These are phyloP conservation scores for Ciona savignyi DNA, from an alignment of 23 tunicate species.

Conservation along the genomic window DNA sequence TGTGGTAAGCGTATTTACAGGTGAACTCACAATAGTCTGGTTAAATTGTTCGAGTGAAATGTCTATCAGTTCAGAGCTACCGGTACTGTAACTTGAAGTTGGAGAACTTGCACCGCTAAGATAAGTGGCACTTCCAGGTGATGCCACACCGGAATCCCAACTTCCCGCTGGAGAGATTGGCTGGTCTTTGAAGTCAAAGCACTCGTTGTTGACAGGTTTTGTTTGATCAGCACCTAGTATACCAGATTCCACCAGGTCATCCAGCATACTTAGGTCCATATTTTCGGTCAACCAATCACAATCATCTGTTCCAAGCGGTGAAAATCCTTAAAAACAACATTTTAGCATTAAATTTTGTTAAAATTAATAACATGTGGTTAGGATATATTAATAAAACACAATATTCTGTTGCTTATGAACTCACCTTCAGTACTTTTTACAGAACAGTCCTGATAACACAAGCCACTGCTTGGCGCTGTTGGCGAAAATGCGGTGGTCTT, in stretches of 20 bases:
- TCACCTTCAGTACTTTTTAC: background rate
- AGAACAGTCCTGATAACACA: background rate
- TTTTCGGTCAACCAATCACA: constrained; percentile 13
- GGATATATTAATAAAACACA: too few species aligned
- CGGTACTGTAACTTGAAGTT: background rate
- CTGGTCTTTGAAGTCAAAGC: background rate
- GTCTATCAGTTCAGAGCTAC: background rate
- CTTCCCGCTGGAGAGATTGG: constrained; percentile 43
- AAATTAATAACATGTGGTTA: background rate
- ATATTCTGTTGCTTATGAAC: background rate
- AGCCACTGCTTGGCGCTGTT: constrained; percentile 27
- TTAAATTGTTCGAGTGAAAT: background rate
- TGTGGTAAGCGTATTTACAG: background rate
- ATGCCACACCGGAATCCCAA: constrained; percentile 41
- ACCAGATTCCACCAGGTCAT: background rate
- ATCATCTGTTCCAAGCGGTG: too few species aligned
- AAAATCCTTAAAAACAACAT: too few species aligned
- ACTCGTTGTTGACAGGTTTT: background rate
- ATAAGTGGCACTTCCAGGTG: constrained; percentile 23
- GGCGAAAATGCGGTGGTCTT: constrained; percentile 5
- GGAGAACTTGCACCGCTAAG: background rate
- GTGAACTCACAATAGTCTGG: background rate
- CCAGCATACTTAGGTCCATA: constrained; percentile 5
- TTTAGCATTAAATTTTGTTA: background rate
- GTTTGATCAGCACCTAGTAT: background rate